Base-by-base conservation (phyloP, 2,113 vertebrate species). In the Halcyon senegalensis region DNA sequence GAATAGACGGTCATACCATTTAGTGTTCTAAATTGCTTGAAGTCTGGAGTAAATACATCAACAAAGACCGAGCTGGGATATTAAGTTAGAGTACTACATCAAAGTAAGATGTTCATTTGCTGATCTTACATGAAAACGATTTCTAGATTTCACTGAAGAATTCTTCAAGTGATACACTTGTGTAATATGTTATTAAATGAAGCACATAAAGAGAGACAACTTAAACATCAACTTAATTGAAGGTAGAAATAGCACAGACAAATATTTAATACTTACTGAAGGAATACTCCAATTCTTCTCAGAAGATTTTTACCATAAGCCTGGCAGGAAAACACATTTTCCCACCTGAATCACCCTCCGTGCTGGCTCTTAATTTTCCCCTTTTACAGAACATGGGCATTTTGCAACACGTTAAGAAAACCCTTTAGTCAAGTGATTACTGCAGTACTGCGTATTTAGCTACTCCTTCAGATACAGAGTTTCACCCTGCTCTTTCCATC, bases 81-180 rank as follows among this genome's bases (percentile, higher is more conserved):
- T 79, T 77, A 94, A 94, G 41, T 64, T 64, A 75, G 69, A 90
- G 37, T 74, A 95, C 78, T 84, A 96, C 39, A 89, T 95, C 85
- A 89, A 78, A 95, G 23, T 39, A 68, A 35, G 68, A 55, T 33
- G 58, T 59, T 89, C 37, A 86, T 95, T 60, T 82, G 84, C 93
- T 96, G 90, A 92, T 33, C 39, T 37, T 67, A 94, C 89, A 93
- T 69, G 79, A 87, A 97, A 97, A 93, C 76, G 55, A 96, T 64
- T 90, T 56, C 75, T 72, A 82, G 75, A 76, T 81, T 81, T 74
- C 94, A 95, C 80, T 84, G 83, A 93, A 94, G 78, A 93, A 94
- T 68, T 82, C 84, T 68, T 82, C 74, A 66, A 77, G 90, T 35
- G 0, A 93, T 59, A 64, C 46, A 91, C 69, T 94, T 84, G 37